Conservation (phyloP, 2,888 invertebrate genomes). For the Athalia cordata region DNA sequence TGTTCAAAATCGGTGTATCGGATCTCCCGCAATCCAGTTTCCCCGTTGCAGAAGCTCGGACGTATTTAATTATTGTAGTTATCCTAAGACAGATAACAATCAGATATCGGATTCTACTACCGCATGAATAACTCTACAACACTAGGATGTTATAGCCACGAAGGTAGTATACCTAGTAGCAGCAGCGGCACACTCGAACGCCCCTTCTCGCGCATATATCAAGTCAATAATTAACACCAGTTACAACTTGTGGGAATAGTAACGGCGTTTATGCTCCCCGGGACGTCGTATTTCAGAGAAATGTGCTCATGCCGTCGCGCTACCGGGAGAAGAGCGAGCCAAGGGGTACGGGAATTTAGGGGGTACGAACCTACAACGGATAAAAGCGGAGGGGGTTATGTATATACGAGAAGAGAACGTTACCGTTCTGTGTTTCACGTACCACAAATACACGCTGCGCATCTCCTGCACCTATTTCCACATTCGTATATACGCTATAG, state of each 20-base stretch:
- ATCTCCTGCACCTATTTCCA: neutral
- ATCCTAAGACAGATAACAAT: conserved; percentile 68
- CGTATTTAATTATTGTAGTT: conserved; percentile 38
- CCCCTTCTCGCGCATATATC: conserved; percentile 60
- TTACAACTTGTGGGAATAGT: conserved; percentile 73
- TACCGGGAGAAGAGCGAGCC: conserved; percentile 42
- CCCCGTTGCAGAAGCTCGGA: neutral
- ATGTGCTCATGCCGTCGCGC: conserved; percentile 70
- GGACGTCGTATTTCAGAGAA: conserved; percentile 73
- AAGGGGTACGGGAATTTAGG: conserved; percentile 49
- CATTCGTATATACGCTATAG: neutral
- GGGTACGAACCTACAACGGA: neutral
- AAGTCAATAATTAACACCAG: conserved; percentile 73
- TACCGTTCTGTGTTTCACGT: conserved; percentile 2
- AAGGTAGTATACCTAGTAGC: neutral
- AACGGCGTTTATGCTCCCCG: conserved; percentile 72
- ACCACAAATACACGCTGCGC: neutral
- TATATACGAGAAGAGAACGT: conserved; percentile 1
- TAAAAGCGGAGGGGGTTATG: neutral
- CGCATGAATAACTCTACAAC: conserved; percentile 61
- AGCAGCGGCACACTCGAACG: conserved; percentile 47
- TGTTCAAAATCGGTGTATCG: too few relatives aligned
- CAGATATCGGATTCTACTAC: conserved; percentile 68
- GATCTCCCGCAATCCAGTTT: too few relatives aligned
- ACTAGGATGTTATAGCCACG: neutral